Evolutionary conservation across 2,113 vertebrate genomes (phyloP).

Genomic region (Sciurus niger): DNA sequence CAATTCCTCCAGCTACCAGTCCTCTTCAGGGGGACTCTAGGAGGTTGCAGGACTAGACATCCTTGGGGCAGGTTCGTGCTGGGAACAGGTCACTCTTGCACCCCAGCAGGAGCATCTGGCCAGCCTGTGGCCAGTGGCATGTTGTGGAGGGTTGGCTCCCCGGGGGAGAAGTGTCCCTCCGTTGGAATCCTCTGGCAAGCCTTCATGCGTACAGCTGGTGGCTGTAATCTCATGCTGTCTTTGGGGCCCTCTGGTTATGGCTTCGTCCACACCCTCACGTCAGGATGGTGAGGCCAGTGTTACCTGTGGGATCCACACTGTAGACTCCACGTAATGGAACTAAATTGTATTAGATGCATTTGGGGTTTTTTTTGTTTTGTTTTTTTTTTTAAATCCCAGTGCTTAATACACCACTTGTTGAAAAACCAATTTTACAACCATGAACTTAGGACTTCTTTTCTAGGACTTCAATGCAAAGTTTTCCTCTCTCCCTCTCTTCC

Average conservation of each 20-base stretch:
- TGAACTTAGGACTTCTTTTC: neutral
- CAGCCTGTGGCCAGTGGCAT: rapidly evolving
- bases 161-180: neutral
- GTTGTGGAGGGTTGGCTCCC: rapidly evolving
- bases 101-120: neutral
- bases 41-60: neutral
- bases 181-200: rapidly evolving
- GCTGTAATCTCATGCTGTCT: neutral
- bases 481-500: too few relatives aligned
- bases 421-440: neutral
- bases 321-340: neutral
- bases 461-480: neutral
- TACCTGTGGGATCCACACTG: neutral
- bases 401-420: neutral
- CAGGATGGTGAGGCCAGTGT: neutral
- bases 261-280: neutral
- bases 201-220: too few relatives aligned
- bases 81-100: neutral
- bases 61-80: neutral
- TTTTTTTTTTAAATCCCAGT: neutral
- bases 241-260: rapidly evolving
- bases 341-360: neutral
- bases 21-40: neutral
- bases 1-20: neutral
- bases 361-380: rapidly evolving